A percentile compares a stretch with the other conserved stretches of the same genome.
Evolutionary conservation across 2,888 invertebrate species (phyloP).

Genomic region (Parasteatoda lunata): DNA sequence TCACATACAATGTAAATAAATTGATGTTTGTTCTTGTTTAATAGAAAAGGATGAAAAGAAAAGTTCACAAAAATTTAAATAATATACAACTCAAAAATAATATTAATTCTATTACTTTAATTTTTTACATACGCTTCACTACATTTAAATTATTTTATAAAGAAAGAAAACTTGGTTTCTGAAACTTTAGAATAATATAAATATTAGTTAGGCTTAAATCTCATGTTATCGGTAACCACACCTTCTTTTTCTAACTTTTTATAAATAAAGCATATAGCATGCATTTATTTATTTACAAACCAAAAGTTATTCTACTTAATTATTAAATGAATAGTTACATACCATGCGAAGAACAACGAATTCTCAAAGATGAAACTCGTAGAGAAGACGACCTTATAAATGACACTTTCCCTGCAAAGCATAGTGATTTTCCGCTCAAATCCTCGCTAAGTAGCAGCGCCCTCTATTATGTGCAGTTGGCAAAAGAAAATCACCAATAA

Average conservation of each 20-base stretch:
- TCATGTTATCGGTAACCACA: constrained; percentile 11
- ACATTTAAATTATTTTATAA: too few relatives aligned
- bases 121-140: too few relatives aligned
- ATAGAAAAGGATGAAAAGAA: too few relatives aligned
- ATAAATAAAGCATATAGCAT: too few relatives aligned
- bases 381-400: constrained; percentile 67
- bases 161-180: not conserved
- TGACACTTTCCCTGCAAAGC: constrained; percentile 64
- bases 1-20: too few relatives aligned
- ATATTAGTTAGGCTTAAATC: constrained; percentile 45
- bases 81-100: too few relatives aligned
- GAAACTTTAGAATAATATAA: not conserved
- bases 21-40: too few relatives aligned
- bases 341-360: constrained; percentile 60
- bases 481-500: too few relatives aligned
- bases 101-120: too few relatives aligned
- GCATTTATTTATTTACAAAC: not conserved
- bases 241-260: not conserved
- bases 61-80: too few relatives aligned
- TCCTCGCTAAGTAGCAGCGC: constrained; percentile 14
- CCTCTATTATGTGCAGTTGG: constrained; percentile 18
- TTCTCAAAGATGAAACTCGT: constrained; percentile 49
- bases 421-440: constrained; percentile 45
- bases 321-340: constrained; percentile 22
- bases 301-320: constrained; percentile 1